Base-by-base conservation (phyloP, 2,888 invertebrate genomes). In the Drosophila histrio region DNA sequence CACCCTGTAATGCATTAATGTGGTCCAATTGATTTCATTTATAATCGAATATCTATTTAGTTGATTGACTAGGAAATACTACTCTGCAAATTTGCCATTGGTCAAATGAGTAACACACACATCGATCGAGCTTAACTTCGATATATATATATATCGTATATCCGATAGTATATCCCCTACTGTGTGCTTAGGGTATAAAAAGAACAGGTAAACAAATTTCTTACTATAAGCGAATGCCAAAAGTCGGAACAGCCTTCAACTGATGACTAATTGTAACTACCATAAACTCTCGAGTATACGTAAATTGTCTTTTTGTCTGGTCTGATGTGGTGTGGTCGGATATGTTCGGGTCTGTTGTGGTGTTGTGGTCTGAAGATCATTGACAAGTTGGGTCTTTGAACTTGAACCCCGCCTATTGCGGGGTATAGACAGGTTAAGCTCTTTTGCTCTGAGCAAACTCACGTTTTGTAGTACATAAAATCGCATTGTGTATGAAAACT, bases 301-400 rank as follows among this genome's bases (percentile, higher is more conserved):
- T 50, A 30, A 32, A 41, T 58, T 41, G 59, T 43, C 26, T 34
- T 26, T 52, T 34, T 59, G 53, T 52, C 26, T 59, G 53, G 3
- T 53, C 38, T 17, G 11, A 19, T 34, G 21, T 43, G 30, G 32
- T 30, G 46, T 56, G 34, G 36, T 36, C 50, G 19, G 28, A 46
- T 32, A 7, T 32, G 13, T 28, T 19, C 6, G 49, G 17, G 36
- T 50, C 26, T 50, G 15, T 9, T 50, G 15, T 9, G 36, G 30
- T 47, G 46, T 44, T 24, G n/a, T 32, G 47, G 46, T 11, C 46
- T 61, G 57, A 47, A 57, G 57, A 50, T 50, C 63, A 62, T 62
- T 58, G 49, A 58, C 41, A 59, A 63, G 59, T 47, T 53, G 38
- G 63, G 63, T 58, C 63, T 63, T 58, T 63, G 63, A 63, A 63